Evolutionary conservation across 2,113 vertebrate genomes (phyloP), one percentile per base, ranked within the genome.

Genomic region (Tachysurus fulvidraco): DNA sequence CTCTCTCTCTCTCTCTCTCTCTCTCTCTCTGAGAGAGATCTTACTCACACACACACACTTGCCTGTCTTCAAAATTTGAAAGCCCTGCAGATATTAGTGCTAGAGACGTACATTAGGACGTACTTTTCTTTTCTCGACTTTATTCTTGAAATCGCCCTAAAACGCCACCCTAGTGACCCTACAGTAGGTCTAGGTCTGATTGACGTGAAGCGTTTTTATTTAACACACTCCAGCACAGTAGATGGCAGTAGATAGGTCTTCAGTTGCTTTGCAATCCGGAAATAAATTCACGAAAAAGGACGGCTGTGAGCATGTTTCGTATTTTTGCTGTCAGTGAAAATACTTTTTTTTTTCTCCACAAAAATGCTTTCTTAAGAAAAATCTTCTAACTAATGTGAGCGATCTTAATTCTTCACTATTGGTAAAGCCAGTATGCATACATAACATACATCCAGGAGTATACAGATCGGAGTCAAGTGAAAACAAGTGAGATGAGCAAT

Each of bases 401-500:
- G 10, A 19, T 44, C 2, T 74, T 74, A 25, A 73, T 73, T 13
- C 25, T 54, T 54, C 13, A 16, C 10, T 55, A 55, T 54, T 30
- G 13, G 16, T 28, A 25, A 52, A 28, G 2, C 12, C 12, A 28
- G 74, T 77, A 50, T n/a, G 12, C 8, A 3, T 54, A 13, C 13
- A 30, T 54, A 17, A 1, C 74, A 78, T 78, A 28, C 14, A 55
- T 25, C 74, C 50, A n/a, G 74, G 50, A 54, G 13, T 50, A 12
- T 73, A 44, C 44, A 69, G 28, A 25, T 41, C 41, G 54, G 67
- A 44, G 83, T 84, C 52, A 50, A 30, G 13, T 12, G 60, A 84
- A 84, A 84, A 84, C 69, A 76, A 50, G 83, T 84, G 44, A 84
- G 83, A 59, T 25, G 52, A 16, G 23, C 44, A 14, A 3, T 44